A percentile compares a stretch with the other conserved stretches of the same genome.
Evolutionary conservation across 2,113 vertebrate species (phyloP).

Genomic region (Oryzias curvinotus): DNA sequence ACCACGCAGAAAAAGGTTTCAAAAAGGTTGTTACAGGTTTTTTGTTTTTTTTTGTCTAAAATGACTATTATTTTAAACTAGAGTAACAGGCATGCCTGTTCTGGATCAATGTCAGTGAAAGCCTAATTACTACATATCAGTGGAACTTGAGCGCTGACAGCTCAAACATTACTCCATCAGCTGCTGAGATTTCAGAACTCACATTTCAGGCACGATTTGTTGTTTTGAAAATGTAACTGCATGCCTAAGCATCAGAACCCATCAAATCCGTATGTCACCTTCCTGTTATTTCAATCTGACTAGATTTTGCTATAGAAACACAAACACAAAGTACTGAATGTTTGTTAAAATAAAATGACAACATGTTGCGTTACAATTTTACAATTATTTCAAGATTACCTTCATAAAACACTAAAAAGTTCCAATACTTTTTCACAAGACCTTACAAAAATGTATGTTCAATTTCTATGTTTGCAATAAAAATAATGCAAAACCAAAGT

Average conservation of each 20-base stretch:
- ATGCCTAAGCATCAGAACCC: conserved; percentile 39
- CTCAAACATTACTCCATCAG: conserved; percentile 25
- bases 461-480: too few relatives aligned
- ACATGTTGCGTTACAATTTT: too few relatives aligned
- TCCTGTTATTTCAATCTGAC: background rate
- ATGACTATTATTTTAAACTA: too few relatives aligned
- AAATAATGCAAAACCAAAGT: too few relatives aligned
- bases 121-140: conserved; percentile 20
- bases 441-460: too few relatives aligned
- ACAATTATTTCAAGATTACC: too few relatives aligned
- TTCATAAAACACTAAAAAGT: too few relatives aligned
- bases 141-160: conserved; percentile 14
- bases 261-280: conserved; percentile 26
- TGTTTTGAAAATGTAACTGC: conserved; percentile 15
- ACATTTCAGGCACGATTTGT: conserved; percentile 24
- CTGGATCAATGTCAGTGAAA: conserved; percentile 10
- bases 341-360: background rate
- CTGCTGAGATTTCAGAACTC: conserved; percentile 33
- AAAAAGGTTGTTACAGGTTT: too few relatives aligned
- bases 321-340: background rate
- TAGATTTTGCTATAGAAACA: background rate
- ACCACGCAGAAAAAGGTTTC: too few relatives aligned
- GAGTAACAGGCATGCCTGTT: too few relatives aligned
- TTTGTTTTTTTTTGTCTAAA: too few relatives aligned
- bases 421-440: too few relatives aligned